Conservation (phyloP, 2,113 vertebrate genomes). For the Murina feae region DNA sequence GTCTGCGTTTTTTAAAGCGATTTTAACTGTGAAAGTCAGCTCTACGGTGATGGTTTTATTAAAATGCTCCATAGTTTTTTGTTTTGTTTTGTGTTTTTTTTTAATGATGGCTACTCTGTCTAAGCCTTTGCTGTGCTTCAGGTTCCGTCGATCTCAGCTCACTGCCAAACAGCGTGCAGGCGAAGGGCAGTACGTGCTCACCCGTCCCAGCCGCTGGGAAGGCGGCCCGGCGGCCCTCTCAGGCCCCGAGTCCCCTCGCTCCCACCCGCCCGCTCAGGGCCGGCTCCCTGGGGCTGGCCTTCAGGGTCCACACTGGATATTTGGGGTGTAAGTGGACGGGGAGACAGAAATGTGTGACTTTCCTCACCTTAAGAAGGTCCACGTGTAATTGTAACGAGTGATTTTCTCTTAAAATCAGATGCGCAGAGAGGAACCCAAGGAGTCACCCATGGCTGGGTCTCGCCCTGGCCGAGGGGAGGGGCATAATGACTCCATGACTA, state of each 20-base stretch:
- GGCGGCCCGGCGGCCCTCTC: neutral
- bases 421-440: neutral
- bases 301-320: too few species aligned
- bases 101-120: conserved; percentile 17
- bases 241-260: neutral
- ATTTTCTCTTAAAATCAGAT: conserved; percentile 57
- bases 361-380: conserved; percentile 66
- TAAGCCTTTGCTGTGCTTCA: conserved; percentile 16
- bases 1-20: neutral
- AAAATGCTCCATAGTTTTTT: conserved; percentile 37
- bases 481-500: too few species aligned
- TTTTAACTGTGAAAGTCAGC: conserved; percentile 34
- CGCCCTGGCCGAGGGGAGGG: too few species aligned
- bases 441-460: neutral
- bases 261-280: conserved; percentile 12
- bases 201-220: conserved; percentile 11
- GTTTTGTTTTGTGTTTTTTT: conserved; percentile 23
- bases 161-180: conserved; percentile 18
- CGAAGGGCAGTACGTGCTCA: neutral
- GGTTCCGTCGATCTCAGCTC: conserved; percentile 34
- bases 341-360: conserved; percentile 42
- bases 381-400: conserved; percentile 45
- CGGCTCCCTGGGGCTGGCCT: neutral
- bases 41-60: conserved; percentile 16
- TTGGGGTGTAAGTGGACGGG: neutral